phyloP scores from a whole-genome alignment of 2,797 vertebrate genomes.

The Megaceryle alcyon region DNA sequence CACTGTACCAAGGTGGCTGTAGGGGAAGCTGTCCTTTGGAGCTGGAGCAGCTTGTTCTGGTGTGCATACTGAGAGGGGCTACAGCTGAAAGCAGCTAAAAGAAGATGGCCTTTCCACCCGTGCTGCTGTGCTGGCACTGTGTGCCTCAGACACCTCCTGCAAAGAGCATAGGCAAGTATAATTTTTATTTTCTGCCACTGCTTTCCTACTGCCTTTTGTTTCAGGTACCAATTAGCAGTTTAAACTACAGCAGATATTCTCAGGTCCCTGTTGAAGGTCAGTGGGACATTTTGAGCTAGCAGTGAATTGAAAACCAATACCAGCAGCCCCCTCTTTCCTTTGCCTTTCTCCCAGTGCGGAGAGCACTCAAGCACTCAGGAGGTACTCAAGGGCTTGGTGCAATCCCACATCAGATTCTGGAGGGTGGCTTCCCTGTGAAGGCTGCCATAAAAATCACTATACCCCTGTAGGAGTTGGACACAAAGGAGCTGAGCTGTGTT shows the following conservation, averaged over 20 bases:
- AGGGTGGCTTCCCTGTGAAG: not conserved
- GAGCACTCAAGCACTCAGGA: not conserved
- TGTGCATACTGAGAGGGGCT: fast-evolving
- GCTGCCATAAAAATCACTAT: not conserved
- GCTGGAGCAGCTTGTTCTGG: not conserved
- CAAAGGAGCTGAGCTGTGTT: not conserved
- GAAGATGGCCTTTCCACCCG: not conserved
- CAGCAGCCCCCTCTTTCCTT: not conserved
- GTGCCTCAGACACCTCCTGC: fast-evolving
- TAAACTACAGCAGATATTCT: not conserved
- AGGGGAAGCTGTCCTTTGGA: not conserved
- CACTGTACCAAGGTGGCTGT: fast-evolving
- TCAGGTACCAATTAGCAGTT: not conserved
- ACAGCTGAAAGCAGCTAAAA: not conserved
- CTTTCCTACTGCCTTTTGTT: not conserved
- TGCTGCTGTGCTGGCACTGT: fast-evolving
- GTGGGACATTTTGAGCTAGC: not conserved
- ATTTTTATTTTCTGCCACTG: not conserved
- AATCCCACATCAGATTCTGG: not conserved
- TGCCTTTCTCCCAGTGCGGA: not conserved
- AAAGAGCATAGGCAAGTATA: fast-evolving
- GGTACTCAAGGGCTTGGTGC: not conserved
- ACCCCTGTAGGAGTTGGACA: not conserved
- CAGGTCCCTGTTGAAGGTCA: not conserved
- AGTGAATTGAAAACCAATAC: not conserved